Evolutionary conservation across 2,888 invertebrate species (phyloP).

Genomic region (Xanthia togata): DNA sequence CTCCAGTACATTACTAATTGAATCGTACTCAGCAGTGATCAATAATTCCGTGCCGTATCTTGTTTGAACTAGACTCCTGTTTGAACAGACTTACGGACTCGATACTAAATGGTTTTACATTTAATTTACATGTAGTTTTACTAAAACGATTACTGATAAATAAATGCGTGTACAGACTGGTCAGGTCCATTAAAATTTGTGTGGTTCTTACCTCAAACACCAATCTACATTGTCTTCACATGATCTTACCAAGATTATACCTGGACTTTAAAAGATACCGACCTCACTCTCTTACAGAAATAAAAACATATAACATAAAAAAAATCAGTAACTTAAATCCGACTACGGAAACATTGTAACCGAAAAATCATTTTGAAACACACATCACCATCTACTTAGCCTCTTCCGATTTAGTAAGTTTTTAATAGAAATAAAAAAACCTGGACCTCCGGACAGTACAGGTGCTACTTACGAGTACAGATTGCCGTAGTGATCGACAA

Average conservation of each 20-base stretch:
- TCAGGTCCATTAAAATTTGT: background rate
- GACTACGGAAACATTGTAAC: background rate
- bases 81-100: slow-evolving; percentile 32
- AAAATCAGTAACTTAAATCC: background rate
- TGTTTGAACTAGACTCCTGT: slow-evolving; percentile 48
- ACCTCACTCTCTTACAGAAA: background rate
- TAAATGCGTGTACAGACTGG: background rate
- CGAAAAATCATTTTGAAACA: background rate
- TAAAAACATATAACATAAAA: background rate
- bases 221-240: background rate
- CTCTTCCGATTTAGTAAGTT: background rate
- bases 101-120: slow-evolving; percentile 19
- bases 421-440: background rate
- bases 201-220: background rate
- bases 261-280: background rate
- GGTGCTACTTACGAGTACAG: background rate
- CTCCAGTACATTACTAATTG: slow-evolving; percentile 55
- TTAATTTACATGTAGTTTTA: slow-evolving; percentile 4
- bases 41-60: slow-evolving; percentile 62
- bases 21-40: slow-evolving; percentile 58
- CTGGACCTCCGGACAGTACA: background rate
- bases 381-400: too few relatives aligned
- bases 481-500: background rate
- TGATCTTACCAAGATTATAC: background rate
- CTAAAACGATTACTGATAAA: background rate